These are phyloP conservation scores for Galeopsomyia nigrocyanea DNA, from an alignment of 2,888 invertebrate genomes.

Conservation along the genomic window DNA sequence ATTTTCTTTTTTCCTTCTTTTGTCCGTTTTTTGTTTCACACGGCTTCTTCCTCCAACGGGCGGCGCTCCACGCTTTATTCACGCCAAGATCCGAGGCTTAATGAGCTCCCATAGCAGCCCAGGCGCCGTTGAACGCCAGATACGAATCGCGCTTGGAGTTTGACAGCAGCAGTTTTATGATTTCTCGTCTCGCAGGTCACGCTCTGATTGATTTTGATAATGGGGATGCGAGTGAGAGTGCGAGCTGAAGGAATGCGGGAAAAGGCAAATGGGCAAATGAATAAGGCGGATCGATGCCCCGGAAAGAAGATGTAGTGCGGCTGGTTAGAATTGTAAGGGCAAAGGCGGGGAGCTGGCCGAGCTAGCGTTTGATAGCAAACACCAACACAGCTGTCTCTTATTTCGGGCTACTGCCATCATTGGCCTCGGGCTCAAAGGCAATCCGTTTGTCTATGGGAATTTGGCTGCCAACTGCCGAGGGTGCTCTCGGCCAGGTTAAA, in stretches of 20 bases:
- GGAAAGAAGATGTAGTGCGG: constrained; percentile 26
- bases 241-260: too few relatives aligned
- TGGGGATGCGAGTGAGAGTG: not conserved
- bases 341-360: constrained; percentile 54
- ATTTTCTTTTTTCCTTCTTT: constrained; percentile 2
- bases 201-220: constrained; percentile 36
- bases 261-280: constrained; percentile 13
- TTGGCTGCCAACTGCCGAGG: constrained; percentile 51
- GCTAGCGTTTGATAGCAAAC: constrained; percentile 63
- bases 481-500: constrained; percentile 52
- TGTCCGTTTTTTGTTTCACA: constrained; percentile 4
- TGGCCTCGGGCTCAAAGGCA: constrained; percentile 56
- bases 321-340: constrained; percentile 17
- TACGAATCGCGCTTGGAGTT: constrained; percentile 9
- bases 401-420: constrained; percentile 50
- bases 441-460: constrained; percentile 59
- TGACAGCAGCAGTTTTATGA: constrained; percentile 10
- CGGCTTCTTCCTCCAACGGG: not conserved
- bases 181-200: constrained; percentile 7
- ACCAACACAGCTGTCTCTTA: too few relatives aligned
- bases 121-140: too few relatives aligned
- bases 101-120: constrained; percentile 25
- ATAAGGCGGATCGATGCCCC: constrained; percentile 34
- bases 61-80: constrained; percentile 9
- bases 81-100: constrained; percentile 3